phyloP scores from a whole-genome alignment of 1,140 invertebrate species.

The Chlorops oryzae region DNA sequence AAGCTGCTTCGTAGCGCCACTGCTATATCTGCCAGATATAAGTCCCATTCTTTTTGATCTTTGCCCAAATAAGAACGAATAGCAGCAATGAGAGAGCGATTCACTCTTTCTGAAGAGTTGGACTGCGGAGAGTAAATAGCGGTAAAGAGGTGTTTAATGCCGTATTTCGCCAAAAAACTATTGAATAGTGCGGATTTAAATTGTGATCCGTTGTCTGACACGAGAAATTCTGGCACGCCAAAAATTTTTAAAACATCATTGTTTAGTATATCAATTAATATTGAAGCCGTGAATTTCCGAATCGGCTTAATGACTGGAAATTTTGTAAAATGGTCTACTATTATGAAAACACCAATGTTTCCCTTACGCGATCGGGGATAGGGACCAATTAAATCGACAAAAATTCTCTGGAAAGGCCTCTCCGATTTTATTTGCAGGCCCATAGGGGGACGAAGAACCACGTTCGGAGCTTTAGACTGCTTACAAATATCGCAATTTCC shows the following conservation, averaged over 20 bases:
- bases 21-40: slow-evolving; percentile 4
- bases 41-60: slow-evolving; percentile 10
- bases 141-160: slow-evolving; percentile 5
- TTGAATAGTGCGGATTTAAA: slow-evolving; percentile 4
- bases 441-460: background rate
- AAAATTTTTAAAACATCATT: slow-evolving; percentile 6
- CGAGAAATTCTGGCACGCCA: slow-evolving; percentile 10
- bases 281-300: background rate
- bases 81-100: background rate
- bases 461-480: background rate
- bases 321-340: slow-evolving; percentile 6
- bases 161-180: background rate
- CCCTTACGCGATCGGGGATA: slow-evolving; percentile 13
- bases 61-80: background rate
- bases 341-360: slow-evolving; percentile 7
- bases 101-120: background rate
- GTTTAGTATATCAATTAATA: background rate
- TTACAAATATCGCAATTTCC: no score
- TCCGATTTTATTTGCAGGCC: slow-evolving; percentile 1
- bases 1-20: background rate
- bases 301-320: slow-evolving; percentile 2
- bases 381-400: slow-evolving; percentile 13
- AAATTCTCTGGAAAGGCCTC: slow-evolving; percentile 11
- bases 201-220: slow-evolving; percentile 12
- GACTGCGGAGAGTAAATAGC: slow-evolving; percentile 4